These are phyloP conservation scores for Acanthococcus lagerstroemiae DNA, from an alignment of 2,888 invertebrate genomes.

Conservation along the genomic window DNA sequence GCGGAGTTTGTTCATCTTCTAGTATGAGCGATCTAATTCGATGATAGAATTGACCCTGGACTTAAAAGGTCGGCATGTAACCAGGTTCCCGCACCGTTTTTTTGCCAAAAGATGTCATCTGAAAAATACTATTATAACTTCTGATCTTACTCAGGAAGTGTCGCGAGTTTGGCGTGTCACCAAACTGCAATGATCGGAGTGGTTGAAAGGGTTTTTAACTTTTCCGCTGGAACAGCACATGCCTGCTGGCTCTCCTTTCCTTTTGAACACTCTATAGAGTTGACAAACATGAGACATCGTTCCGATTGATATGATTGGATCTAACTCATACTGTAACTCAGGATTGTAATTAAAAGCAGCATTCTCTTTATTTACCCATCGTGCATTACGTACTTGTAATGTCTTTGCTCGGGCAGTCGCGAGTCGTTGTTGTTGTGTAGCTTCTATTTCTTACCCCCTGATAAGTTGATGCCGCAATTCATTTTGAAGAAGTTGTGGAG, in stretches of 20 bases:
- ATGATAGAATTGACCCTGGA: neutral
- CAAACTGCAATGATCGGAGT: neutral
- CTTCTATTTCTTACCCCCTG: no score
- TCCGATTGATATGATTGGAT: no score
- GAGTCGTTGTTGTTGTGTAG: no score
- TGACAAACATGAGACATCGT: neutral
- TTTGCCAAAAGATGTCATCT: neutral
- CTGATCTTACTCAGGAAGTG: neutral
- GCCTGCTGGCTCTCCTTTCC: neutral
- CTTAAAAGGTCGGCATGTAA: neutral
- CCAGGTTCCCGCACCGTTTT: neutral
- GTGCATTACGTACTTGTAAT: no score
- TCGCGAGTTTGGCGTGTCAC: neutral
- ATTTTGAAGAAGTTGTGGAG: no score
- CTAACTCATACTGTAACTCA: no score
- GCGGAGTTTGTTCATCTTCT: neutral
- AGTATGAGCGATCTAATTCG: neutral
- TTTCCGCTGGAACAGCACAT: neutral
- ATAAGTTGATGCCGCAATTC: no score
- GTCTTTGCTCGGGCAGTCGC: no score
- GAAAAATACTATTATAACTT: neutral
- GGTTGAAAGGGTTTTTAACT: neutral
- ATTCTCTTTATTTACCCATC: no score
- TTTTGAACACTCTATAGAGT: neutral
- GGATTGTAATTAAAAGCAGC: no score